phyloP scores from a whole-genome alignment of 1,140 invertebrate genomes.

The Pristionchus pacificus region DNA sequence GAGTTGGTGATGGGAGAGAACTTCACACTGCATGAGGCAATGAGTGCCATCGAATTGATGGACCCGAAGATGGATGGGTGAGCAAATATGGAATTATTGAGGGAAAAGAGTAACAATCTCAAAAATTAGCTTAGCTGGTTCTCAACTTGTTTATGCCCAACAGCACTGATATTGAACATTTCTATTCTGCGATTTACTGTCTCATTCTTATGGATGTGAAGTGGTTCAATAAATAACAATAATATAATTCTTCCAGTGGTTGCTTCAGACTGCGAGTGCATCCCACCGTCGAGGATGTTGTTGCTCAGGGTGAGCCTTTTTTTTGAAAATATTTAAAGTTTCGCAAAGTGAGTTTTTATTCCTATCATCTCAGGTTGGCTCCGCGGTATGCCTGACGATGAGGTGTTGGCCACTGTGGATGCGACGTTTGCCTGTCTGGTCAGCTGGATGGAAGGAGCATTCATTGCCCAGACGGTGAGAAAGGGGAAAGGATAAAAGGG shows the following conservation, averaged over 20 bases:
- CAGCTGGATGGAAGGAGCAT: background rate
- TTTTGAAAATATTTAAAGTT: too few species aligned
- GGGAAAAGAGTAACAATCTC: too few species aligned
- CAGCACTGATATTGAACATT: too few species aligned
- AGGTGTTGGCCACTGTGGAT: background rate
- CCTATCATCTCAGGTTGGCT: too few species aligned
- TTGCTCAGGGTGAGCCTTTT: too few species aligned
- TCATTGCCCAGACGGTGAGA: background rate
- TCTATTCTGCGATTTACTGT: too few species aligned
- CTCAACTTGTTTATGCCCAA: too few species aligned
- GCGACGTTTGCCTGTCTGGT: background rate
- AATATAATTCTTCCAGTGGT: background rate
- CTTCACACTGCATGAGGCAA: background rate
- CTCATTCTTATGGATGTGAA: background rate
- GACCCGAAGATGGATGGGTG: background rate
- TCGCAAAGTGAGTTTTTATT: too few species aligned
- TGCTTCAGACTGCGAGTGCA: background rate
- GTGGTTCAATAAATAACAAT: too few species aligned
- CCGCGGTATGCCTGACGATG: background rate
- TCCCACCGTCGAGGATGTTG: background rate
- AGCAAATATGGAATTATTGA: background rate
- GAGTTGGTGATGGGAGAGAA: background rate
- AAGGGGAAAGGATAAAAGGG: too few species aligned
- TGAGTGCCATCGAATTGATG: background rate
- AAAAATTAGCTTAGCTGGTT: too few species aligned